Conservation (phyloP, 2,888 invertebrate species). For the Pycnomerus fuliginosus region DNA sequence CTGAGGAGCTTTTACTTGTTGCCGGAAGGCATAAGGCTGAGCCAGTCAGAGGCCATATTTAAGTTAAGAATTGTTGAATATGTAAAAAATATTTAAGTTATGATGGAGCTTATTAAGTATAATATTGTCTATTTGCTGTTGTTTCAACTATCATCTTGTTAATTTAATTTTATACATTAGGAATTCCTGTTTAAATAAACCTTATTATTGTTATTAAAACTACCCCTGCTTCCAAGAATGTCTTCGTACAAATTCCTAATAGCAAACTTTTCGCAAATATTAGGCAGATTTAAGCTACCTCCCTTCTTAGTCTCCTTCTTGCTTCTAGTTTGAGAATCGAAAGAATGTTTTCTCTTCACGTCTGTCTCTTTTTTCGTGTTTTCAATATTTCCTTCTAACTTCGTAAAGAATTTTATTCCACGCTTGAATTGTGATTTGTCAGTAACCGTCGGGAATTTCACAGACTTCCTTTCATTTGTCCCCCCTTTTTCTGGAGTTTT, state of each 20-base stretch:
- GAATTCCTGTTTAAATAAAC: no score
- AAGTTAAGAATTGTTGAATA: no score
- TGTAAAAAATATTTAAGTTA: no score
- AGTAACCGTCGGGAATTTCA: slow-evolving; percentile 6
- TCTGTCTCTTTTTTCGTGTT: slow-evolving; percentile 11
- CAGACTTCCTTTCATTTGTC: slow-evolving; percentile 3
- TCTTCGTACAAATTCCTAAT: slow-evolving; percentile 34
- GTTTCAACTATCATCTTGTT: no score
- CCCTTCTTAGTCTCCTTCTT: slow-evolving; percentile 15
- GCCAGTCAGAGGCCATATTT: no score
- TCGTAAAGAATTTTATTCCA: slow-evolving; percentile 35
- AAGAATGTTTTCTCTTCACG: slow-evolving; percentile 14
- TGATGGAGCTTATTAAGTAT: no score
- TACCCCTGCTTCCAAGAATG: slow-evolving; percentile 28
- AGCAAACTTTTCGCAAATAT: slow-evolving; percentile 30
- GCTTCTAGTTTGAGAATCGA: slow-evolving; percentile 21
- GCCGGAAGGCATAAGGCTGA: no score
- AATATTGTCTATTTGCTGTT: no score
- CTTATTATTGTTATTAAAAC: no score
- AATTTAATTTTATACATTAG: no score
- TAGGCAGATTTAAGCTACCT: slow-evolving; percentile 32
- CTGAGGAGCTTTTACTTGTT: no score
- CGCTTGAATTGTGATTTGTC: slow-evolving; percentile 30
- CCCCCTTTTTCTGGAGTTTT: slow-evolving; percentile 1
- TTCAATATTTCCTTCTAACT: slow-evolving; percentile 30